phyloP scores from a whole-genome alignment of 2,113 vertebrate genomes.

The Gymnogyps californianus region DNA sequence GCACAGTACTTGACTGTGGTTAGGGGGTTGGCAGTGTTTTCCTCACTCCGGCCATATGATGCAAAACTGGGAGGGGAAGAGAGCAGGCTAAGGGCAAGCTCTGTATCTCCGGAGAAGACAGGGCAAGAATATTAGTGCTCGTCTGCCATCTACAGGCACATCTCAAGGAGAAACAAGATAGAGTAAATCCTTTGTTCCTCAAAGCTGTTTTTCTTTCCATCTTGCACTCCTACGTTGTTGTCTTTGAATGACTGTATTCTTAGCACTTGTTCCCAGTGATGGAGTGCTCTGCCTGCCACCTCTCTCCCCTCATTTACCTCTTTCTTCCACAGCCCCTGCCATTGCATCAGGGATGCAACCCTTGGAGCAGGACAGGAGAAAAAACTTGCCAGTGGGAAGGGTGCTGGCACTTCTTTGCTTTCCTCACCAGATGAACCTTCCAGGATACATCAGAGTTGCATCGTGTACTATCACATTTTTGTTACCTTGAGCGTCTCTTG shows the following conservation, averaged over 20 bases:
- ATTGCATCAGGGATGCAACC: not conserved
- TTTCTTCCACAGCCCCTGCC: not conserved
- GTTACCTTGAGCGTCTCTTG: not conserved
- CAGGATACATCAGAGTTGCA: not conserved
- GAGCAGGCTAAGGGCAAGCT: not conserved
- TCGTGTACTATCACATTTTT: not conserved
- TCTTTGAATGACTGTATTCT: not conserved
- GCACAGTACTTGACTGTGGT: not conserved
- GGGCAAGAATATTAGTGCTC: not conserved
- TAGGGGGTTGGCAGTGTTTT: not conserved
- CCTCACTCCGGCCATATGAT: not conserved
- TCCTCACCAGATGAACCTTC: not conserved
- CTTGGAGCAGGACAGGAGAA: not conserved
- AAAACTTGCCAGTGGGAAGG: not conserved
- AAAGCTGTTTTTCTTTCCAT: not conserved
- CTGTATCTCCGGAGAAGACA: not conserved
- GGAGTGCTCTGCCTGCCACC: rapidly evolving
- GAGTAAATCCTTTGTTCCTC: not conserved
- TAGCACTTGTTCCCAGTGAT: not conserved
- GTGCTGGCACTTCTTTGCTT: not conserved
- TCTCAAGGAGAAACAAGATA: not conserved
- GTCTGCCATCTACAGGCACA: not conserved
- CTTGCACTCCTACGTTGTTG: not conserved
- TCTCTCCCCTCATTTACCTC: not conserved
- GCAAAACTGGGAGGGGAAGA: not conserved